These are phyloP conservation scores for Propithecus perrieri DNA, from an alignment of 2,797 vertebrate species.

Conservation along the genomic window DNA sequence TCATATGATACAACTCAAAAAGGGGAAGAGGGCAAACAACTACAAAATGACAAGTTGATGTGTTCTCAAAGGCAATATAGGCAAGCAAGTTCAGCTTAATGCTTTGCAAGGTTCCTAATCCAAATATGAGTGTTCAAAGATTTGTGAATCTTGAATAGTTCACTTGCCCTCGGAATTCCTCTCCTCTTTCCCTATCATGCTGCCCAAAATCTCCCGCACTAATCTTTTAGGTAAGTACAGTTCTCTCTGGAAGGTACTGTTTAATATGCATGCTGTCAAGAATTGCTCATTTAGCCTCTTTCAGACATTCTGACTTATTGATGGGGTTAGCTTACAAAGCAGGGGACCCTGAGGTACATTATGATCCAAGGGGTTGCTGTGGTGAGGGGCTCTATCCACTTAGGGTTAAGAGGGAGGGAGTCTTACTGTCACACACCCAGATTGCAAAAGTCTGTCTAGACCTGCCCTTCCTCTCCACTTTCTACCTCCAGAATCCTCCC, in stretches of 20 bases:
- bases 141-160: neutral
- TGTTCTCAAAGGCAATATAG: neutral
- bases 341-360: neutral
- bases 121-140: neutral
- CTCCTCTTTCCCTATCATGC: neutral
- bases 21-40: neutral
- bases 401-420: neutral
- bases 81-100: neutral
- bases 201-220: neutral
- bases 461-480: neutral
- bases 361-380: no score
- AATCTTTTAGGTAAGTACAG: neutral
- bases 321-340: neutral
- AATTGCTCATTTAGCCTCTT: neutral
- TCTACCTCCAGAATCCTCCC: neutral
- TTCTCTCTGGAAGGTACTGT: neutral
- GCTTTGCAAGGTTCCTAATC: neutral
- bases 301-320: neutral
- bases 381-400: fast-evolving
- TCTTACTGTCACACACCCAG: neutral
- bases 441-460: neutral
- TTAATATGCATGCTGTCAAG: neutral
- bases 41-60: neutral
- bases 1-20: neutral
- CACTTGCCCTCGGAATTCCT: neutral